These are phyloP conservation scores for Plagiodera versicolora DNA, from an alignment of 2,888 invertebrate species.

Conservation along the genomic window DNA sequence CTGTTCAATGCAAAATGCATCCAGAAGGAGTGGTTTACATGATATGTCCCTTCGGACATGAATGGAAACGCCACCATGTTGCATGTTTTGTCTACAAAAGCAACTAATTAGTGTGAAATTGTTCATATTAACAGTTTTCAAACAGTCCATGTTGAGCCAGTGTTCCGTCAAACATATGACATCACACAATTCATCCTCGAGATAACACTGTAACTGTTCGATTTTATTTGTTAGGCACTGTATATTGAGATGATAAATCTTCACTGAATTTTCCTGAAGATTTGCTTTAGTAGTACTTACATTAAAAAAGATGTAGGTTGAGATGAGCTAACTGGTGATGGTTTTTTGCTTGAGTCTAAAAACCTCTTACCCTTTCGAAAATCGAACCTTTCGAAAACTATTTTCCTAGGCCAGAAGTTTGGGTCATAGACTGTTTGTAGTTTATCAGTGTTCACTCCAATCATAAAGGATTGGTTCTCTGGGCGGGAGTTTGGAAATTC, in stretches of 20 bases:
- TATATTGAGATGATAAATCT: not conserved
- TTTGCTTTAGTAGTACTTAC: not conserved
- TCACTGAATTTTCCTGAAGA: not conserved
- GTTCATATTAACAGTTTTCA: too few relatives aligned
- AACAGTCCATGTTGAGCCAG: too few relatives aligned
- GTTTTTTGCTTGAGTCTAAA: not conserved
- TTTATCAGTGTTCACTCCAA: not conserved
- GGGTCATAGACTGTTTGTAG: not conserved
- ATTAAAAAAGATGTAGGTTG: not conserved
- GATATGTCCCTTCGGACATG: too few relatives aligned
- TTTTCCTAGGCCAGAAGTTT: not conserved
- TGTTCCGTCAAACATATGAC: not conserved
- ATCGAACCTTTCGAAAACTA: not conserved
- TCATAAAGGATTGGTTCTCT: not conserved
- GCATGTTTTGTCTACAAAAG: too few relatives aligned
- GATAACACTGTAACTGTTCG: too few relatives aligned
- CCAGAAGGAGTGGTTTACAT: too few relatives aligned
- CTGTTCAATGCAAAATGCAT: too few relatives aligned
- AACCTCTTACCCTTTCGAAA: constrained; percentile 1
- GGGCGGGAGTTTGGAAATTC: not conserved
- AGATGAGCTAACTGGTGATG: not conserved
- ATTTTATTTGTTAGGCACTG: not conserved
- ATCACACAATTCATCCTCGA: not conserved
- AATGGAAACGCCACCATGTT: too few relatives aligned
- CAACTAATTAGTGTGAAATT: too few relatives aligned